These are phyloP conservation scores for Capreolus pygargus DNA, from an alignment of 2,113 vertebrate species.

Conservation along the genomic window DNA sequence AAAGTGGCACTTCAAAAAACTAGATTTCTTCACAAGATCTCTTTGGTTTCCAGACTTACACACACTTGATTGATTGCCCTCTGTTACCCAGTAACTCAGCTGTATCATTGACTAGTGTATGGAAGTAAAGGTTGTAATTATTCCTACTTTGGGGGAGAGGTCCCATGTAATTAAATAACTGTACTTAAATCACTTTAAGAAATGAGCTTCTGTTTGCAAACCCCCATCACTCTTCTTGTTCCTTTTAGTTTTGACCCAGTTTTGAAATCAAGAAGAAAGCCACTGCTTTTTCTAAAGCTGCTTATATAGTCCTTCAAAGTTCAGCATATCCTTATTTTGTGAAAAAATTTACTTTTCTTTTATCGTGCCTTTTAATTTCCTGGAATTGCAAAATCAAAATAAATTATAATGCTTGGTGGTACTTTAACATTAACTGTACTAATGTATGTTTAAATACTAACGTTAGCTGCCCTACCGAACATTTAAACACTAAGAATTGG, in stretches of 20 bases:
- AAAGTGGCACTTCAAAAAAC: not conserved
- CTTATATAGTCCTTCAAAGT: not conserved
- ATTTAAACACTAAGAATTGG: not conserved
- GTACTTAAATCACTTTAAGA: not conserved
- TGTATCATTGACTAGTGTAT: not conserved
- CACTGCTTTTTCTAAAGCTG: not conserved
- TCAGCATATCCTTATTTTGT: not conserved
- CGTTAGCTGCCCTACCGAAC: not conserved
- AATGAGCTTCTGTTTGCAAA: not conserved
- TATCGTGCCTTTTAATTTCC: not conserved
- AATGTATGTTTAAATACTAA: not conserved
- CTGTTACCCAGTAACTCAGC: not conserved
- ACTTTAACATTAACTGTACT: not conserved
- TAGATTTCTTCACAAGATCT: not conserved
- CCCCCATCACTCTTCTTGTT: not conserved
- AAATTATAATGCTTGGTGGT: not conserved
- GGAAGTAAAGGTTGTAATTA: not conserved
- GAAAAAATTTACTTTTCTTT: not conserved
- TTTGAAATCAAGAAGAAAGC: slow-evolving; percentile 50
- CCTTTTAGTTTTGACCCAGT: slow-evolving; percentile 52
- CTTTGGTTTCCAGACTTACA: not conserved
- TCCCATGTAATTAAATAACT: not conserved
- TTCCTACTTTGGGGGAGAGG: not conserved
- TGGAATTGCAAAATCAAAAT: not conserved
- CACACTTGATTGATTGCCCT: not conserved